phyloP scores from a whole-genome alignment of 2,113 vertebrate genomes.

The Pionites leucogaster region DNA sequence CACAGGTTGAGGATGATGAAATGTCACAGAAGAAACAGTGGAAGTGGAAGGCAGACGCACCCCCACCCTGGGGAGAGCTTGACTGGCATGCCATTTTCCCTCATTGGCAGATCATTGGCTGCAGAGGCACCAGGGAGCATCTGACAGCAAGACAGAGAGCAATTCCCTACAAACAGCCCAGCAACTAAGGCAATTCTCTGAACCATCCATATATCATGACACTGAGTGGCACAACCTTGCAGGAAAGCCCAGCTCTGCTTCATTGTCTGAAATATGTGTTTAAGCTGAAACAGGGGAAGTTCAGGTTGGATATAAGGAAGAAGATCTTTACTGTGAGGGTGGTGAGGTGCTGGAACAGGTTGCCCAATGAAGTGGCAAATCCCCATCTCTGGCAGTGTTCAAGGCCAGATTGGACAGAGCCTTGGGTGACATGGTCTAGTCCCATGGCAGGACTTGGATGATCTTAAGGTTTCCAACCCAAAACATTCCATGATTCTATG shows the following conservation, averaged over 20 bases:
- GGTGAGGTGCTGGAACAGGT: not conserved
- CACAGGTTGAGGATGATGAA: not conserved
- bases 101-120: not conserved
- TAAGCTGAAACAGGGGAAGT: not conserved
- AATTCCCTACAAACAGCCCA: not conserved
- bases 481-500: not conserved
- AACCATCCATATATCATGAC: not conserved
- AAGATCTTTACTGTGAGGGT: not conserved
- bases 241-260: not conserved
- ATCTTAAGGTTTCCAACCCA: not conserved
- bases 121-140: not conserved
- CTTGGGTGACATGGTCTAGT: not conserved
- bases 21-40: not conserved
- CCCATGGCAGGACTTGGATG: not conserved
- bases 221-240: not conserved
- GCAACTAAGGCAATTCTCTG: not conserved
- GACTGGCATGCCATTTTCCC: not conserved
- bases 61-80: not conserved
- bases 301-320: not conserved
- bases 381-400: not conserved
- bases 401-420: not conserved
- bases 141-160: not conserved
- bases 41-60: not conserved
- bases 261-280: not conserved
- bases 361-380: not conserved